Percentiles rank a stretch among this genome's conserved stretches.
Evolutionary conservation across 2,113 vertebrate genomes (phyloP).

Genomic region (Lampris incognitus): DNA sequence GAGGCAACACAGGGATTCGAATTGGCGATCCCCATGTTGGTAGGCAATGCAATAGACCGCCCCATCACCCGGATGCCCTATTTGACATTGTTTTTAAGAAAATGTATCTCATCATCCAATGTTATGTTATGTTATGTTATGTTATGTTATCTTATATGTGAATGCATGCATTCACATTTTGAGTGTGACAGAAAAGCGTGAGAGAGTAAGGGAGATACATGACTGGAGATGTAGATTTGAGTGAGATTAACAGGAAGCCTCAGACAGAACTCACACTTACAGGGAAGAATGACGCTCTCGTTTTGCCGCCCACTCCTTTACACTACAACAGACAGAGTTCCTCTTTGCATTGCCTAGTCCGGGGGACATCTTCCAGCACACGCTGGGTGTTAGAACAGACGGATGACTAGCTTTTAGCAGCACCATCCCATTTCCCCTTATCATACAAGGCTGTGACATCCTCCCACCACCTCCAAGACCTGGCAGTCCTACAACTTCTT

Average conservation of each 20-base stretch:
- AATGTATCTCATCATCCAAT: too few species aligned
- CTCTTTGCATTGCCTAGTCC: constrained; percentile 57
- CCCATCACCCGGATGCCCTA: too few species aligned
- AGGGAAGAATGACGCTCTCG: constrained; percentile 63
- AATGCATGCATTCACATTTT: constrained; percentile 8
- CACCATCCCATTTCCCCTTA: constrained; percentile 61
- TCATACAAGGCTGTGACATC: constrained; percentile 67
- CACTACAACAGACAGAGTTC: constrained; percentile 49
- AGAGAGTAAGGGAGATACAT: constrained; percentile 1
- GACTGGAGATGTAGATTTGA: constrained; percentile 13
- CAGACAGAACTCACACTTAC: constrained; percentile 61
- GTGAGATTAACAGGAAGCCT: constrained; percentile 34
- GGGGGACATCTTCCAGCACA: constrained; percentile 64
- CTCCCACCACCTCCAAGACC: constrained; percentile 10
- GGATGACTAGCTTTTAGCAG: constrained; percentile 68
- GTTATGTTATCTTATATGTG: too few species aligned
- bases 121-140: too few species aligned
- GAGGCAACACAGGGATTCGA: too few species aligned
- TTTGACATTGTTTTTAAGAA: too few species aligned
- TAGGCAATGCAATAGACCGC: too few species aligned
- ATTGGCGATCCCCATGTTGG: too few species aligned
- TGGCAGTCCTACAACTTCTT: constrained; percentile 52
- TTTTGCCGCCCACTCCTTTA: constrained; percentile 64
- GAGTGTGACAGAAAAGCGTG: constrained; percentile 2
- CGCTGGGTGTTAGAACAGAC: constrained; percentile 77